Base-by-base conservation (phyloP, 2,888 invertebrate species). In the Timema cristinae region DNA sequence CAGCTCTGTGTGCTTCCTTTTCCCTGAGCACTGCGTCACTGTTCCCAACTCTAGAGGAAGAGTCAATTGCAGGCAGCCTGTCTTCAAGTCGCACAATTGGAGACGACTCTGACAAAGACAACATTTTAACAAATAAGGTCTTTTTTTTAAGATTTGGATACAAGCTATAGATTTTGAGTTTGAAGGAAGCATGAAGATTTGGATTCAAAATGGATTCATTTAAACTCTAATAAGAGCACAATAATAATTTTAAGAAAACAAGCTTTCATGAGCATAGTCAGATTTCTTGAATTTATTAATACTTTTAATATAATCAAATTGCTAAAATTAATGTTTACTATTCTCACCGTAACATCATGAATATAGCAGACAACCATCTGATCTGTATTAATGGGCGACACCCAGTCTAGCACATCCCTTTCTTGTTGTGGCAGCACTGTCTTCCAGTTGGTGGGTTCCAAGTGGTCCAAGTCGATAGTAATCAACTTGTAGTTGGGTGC, bases 401-500 rank as follows among this genome's bases (percentile, higher is more conserved):
- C 93, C 93, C 95, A 96, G 80, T 97, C 94, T 61, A 99, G 82
- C 0, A 98, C 97, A 83, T 97, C 92, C 73, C 88, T 89, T 6
- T 89, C 83, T 81, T 98, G 90, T 82, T 98, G 95, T 48, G 90
- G 85, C 76, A 98, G 87, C 32, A 98, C 85, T 2, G 91, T 92
- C 50, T 83, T 83, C 97, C 98, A 98, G 76, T 93, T 89, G 71
- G 90, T 89, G 82, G 91, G 87, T 0, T 83, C 84, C 9, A 89
- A 89, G 79, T 91, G 86, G 74, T 88, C 82, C 72, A 94, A 87
- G 82, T 95, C 91, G 76, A 98, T 94, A 76, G 88, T 86, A 79
- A 98, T 89, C 61, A 98, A 86, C 75, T 91, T 89, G 84, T 95
- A 97, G 83, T 95, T 95, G 7, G 97, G 94, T 0, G 98, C 94